These are phyloP conservation scores for Argyresthia albistria DNA, from an alignment of 2,888 invertebrate species.

Conservation along the genomic window DNA sequence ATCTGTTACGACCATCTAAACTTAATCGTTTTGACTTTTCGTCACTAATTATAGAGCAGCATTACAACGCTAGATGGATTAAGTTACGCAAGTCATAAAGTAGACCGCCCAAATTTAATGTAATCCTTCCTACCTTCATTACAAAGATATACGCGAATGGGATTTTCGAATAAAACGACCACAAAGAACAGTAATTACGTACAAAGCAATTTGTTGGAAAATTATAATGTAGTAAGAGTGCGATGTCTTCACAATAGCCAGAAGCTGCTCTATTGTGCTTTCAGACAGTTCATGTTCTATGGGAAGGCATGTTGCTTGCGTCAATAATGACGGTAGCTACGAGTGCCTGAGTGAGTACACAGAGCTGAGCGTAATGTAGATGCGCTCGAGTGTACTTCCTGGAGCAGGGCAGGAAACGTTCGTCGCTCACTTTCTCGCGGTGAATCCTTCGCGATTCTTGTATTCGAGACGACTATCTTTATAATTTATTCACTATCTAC, in stretches of 20 bases:
- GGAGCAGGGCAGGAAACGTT: constrained; percentile 33
- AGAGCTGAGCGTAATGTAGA: neutral
- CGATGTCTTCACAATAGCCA: constrained; percentile 2
- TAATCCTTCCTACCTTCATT: constrained; percentile 2
- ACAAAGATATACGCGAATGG: constrained; percentile 1
- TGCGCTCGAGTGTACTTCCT: constrained; percentile 27
- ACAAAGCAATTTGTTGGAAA: constrained; percentile 42
- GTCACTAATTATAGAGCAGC: too few relatives aligned
- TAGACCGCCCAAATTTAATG: neutral
- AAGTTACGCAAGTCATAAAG: neutral
- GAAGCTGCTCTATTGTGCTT: constrained; percentile 2
- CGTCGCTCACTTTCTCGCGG: constrained; percentile 10
- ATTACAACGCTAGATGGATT: too few relatives aligned
- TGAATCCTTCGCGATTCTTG: constrained; percentile 2
- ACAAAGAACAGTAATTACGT: constrained; percentile 3
- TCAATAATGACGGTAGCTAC: neutral
- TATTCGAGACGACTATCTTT: neutral
- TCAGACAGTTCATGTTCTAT: neutral
- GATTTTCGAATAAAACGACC: constrained; percentile 17
- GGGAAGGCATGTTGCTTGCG: neutral
- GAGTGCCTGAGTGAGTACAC: too few relatives aligned
- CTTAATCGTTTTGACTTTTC: too few relatives aligned
- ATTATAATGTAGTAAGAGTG: constrained; percentile 9
- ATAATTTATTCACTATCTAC: too few relatives aligned
- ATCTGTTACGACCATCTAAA: too few relatives aligned